Conservation (phyloP, 2,797 vertebrate genomes). For the Psittacula derbiana region DNA sequence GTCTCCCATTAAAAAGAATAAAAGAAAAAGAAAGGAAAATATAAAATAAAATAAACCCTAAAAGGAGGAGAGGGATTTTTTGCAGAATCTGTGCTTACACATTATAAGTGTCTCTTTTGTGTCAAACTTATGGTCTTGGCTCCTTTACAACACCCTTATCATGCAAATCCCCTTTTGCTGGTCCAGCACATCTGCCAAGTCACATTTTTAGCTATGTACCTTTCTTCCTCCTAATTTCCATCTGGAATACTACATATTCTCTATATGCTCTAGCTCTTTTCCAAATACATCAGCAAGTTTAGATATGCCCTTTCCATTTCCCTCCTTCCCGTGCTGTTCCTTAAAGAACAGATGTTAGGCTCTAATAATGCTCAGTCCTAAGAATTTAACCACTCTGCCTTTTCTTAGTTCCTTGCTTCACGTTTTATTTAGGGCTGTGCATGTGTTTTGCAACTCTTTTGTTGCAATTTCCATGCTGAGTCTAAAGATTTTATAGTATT, state of each 20-base stretch:
- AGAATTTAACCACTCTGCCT: not conserved
- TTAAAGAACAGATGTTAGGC: constrained; percentile 11
- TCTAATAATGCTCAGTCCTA: not conserved
- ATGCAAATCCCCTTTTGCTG: not conserved
- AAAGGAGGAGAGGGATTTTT: not conserved
- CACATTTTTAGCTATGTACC: not conserved
- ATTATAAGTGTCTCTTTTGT: rapidly evolving
- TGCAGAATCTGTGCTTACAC: not conserved
- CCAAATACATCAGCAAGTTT: not conserved
- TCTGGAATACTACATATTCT: not conserved
- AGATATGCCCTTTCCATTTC: not conserved
- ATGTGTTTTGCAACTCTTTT: constrained; percentile 44
- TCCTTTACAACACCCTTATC: not conserved
- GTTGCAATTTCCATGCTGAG: constrained; percentile 63
- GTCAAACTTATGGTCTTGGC: rapidly evolving
- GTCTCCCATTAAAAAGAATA: not conserved
- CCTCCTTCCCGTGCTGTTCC: not conserved
- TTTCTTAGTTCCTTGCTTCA: constrained; percentile 39
- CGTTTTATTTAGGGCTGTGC: constrained; percentile 22
- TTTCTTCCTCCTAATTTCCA: not conserved
- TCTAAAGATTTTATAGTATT: constrained; percentile 31
- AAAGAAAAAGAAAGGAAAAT: not conserved
- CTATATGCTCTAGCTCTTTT: not conserved
- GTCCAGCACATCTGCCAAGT: not conserved
- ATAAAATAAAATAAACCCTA: not conserved